Evolutionary conservation across 2,888 invertebrate genomes (phyloP).

Genomic region (Crepidodera aurea): DNA sequence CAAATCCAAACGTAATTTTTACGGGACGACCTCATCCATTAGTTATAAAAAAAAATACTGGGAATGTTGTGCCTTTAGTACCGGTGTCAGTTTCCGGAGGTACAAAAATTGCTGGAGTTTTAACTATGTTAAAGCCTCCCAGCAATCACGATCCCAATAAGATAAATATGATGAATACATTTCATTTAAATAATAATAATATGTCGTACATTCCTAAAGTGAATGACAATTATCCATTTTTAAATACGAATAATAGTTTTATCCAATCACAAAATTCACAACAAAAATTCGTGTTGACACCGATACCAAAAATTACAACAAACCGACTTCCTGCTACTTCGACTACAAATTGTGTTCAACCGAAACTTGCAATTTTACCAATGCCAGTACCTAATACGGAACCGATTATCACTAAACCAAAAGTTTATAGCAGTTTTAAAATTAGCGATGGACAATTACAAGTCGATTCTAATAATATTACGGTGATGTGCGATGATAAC

Average conservation of each 20-base stretch:
- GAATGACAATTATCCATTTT: conserved; percentile 31
- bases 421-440: conserved; percentile 71
- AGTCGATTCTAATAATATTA: conserved; percentile 57
- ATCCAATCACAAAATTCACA: conserved; percentile 35
- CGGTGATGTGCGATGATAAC: conserved; percentile 65
- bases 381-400: conserved; percentile 49
- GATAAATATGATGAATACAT: conserved; percentile 61
- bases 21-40: conserved; percentile 63
- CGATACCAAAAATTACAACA: conserved; percentile 68
- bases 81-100: conserved; percentile 63
- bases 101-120: conserved; percentile 65
- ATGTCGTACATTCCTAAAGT: conserved; percentile 28
- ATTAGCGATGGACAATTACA: conserved; percentile 64
- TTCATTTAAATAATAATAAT: conserved; percentile 40
- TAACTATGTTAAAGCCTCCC: conserved; percentile 67
- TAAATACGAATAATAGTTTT: conserved; percentile 49
- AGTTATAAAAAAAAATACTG: conserved; percentile 66
- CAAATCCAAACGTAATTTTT: conserved; percentile 52
- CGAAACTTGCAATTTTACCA: conserved; percentile 58
- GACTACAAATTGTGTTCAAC: conserved; percentile 65
- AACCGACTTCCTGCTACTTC: conserved; percentile 67
- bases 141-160: conserved; percentile 56
- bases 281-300: conserved; percentile 66
- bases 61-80: conserved; percentile 57
- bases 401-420: conserved; percentile 59